phyloP scores from a whole-genome alignment of 2,888 invertebrate species.

The Dolomedes plantarius region DNA sequence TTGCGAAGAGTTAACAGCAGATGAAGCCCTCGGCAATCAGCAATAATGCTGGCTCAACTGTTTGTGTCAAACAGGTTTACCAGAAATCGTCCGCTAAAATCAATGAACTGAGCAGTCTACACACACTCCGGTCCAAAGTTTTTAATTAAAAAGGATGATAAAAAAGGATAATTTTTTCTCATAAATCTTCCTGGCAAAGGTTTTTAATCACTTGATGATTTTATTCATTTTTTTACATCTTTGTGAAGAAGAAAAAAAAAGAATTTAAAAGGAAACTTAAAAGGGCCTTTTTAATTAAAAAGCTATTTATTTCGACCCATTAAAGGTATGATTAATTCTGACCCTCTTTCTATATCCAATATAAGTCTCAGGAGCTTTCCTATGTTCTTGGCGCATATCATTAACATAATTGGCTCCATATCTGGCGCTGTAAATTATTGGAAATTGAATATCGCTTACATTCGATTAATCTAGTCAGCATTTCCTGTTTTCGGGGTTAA shows the following conservation, averaged over 20 bases:
- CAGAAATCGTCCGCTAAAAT: not conserved
- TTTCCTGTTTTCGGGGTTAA: not conserved
- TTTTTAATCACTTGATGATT: conserved; percentile 10
- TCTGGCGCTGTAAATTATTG: conserved; percentile 33
- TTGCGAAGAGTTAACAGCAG: too few species aligned
- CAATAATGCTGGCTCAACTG: not conserved
- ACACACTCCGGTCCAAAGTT: not conserved
- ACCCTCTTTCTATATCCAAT: not conserved
- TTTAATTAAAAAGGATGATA: not conserved
- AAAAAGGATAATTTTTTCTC: not conserved
- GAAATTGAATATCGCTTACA: conserved; percentile 63
- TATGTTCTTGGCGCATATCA: not conserved
- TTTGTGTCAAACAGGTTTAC: not conserved
- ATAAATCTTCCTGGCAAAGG: not conserved
- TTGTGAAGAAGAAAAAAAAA: not conserved
- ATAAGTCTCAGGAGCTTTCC: not conserved
- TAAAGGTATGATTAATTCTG: not conserved
- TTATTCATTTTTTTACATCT: not conserved
- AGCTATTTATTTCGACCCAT: not conserved
- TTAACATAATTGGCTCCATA: conserved; percentile 10
- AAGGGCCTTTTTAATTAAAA: not conserved
- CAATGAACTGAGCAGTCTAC: not conserved
- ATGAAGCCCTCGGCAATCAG: too few species aligned
- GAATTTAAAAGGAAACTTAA: too few species aligned
- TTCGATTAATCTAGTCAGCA: not conserved